phyloP scores from a whole-genome alignment of 2,888 invertebrate species.

The Eupithecia tripunctaria region DNA sequence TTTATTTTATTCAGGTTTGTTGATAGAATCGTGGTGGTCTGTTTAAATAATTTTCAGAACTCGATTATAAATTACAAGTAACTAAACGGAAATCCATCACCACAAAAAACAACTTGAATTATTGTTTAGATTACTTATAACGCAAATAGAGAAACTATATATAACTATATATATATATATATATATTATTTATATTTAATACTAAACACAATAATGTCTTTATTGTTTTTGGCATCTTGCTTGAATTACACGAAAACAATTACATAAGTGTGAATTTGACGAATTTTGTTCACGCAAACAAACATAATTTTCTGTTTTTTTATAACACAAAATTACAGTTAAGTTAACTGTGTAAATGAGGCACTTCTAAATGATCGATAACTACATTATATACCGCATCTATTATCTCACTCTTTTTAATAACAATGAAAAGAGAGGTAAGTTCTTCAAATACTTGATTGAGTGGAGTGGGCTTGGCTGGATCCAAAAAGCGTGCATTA shows the following conservation, averaged over 20 bases:
- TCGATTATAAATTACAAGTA: not conserved
- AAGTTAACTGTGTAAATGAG: constrained; percentile 17
- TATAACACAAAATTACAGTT: constrained; percentile 12
- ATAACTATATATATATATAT: too few species aligned
- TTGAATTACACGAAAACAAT: too few species aligned
- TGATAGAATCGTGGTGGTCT: constrained; percentile 17
- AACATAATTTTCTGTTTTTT: not conserved
- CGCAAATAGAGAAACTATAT: too few species aligned
- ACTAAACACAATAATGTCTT: too few species aligned
- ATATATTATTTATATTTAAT: too few species aligned
- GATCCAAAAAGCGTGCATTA: constrained; percentile 64
- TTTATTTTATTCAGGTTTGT: constrained; percentile 16
- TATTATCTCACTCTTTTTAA: constrained; percentile 26
- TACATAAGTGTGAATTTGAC: too few species aligned
- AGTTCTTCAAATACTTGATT: constrained; percentile 40
- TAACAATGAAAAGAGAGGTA: constrained; percentile 36
- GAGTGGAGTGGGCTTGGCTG: constrained; percentile 54
- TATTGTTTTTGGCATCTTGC: too few species aligned
- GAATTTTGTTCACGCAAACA: not conserved
- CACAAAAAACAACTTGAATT: not conserved
- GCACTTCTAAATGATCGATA: constrained; percentile 20
- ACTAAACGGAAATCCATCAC: not conserved
- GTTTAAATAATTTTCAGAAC: constrained; percentile 5
- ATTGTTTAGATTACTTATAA: too few species aligned
- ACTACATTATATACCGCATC: constrained; percentile 14